Conservation (phyloP, 2,888 invertebrate species). For the Bursaphelenchus okinawaensis region DNA sequence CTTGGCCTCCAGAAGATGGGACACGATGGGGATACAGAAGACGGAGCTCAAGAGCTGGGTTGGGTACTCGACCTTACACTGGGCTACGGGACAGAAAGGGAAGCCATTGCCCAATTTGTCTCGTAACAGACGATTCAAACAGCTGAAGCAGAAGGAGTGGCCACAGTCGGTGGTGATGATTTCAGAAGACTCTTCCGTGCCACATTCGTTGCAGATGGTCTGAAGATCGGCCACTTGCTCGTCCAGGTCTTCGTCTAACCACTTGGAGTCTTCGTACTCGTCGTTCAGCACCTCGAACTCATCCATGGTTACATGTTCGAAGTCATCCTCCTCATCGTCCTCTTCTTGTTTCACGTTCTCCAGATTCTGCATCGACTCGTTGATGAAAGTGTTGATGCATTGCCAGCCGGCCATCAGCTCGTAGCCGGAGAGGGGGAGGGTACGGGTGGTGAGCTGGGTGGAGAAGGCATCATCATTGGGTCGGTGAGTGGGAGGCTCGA, state of each 20-base stretch:
- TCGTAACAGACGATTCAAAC: constrained; percentile 3
- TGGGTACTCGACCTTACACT: neutral
- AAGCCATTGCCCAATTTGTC: neutral
- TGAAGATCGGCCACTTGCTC: constrained; percentile 12
- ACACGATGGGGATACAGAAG: constrained; percentile 11
- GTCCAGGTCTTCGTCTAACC: constrained; percentile 6
- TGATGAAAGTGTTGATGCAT: too few relatives aligned
- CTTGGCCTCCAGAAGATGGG: neutral
- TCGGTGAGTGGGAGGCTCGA: neutral
- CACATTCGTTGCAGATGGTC: constrained; percentile 21
- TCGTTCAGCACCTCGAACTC: constrained; percentile 19
- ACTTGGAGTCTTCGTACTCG: constrained; percentile 3
- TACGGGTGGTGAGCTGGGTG: neutral
- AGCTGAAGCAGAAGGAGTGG: constrained; percentile 21
- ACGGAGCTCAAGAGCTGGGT: neutral
- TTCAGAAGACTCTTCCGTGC: constrained; percentile 14
- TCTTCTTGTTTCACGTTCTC: neutral
- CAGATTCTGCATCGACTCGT: neutral
- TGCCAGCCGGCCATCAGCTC: neutral
- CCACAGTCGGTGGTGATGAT: constrained; percentile 17
- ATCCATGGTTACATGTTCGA: constrained; percentile 29
- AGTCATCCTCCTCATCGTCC: constrained; percentile 29
- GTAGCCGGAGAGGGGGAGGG: neutral
- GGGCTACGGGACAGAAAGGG: neutral
- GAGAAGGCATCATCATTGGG: too few relatives aligned